Conservation (phyloP, 37 sponge, comb jelly and placozoan genomes). For the Aphrocallistes beatrix region DNA sequence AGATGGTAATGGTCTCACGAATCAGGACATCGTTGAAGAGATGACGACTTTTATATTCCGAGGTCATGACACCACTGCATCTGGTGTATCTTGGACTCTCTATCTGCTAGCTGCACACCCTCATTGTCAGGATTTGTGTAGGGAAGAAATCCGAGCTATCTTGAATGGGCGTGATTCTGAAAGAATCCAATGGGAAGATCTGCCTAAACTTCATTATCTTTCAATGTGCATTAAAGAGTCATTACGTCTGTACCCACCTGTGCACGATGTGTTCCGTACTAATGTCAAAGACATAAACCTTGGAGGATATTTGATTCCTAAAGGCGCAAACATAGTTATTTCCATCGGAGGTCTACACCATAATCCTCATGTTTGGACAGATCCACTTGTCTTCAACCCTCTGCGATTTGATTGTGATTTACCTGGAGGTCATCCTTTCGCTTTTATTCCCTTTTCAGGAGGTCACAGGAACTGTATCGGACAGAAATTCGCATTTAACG, state of each 20-base stretch:
- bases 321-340: neutral
- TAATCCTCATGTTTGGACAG: neutral
- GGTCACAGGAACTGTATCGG: slow-evolving; percentile 17
- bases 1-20: neutral
- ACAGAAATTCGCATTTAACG: slow-evolving; percentile 4
- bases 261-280: neutral
- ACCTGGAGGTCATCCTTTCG: slow-evolving; percentile 6
- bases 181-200: neutral
- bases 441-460: slow-evolving; percentile 1
- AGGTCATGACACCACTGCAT: slow-evolving; percentile 8
- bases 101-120: neutral
- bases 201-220: neutral
- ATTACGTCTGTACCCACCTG: neutral
- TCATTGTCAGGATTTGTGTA: neutral
- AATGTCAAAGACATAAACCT: neutral
- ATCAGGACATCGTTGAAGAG: neutral
- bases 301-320: neutral
- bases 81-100: neutral
- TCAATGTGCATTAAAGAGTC: slow-evolving; percentile 14
- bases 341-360: neutral
- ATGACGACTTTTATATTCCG: neutral
- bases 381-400: neutral
- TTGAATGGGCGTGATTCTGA: neutral
- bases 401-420: neutral
- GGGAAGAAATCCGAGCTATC: neutral